Conservation (phyloP, 2,113 vertebrate genomes). For the Trogon melanurus region DNA sequence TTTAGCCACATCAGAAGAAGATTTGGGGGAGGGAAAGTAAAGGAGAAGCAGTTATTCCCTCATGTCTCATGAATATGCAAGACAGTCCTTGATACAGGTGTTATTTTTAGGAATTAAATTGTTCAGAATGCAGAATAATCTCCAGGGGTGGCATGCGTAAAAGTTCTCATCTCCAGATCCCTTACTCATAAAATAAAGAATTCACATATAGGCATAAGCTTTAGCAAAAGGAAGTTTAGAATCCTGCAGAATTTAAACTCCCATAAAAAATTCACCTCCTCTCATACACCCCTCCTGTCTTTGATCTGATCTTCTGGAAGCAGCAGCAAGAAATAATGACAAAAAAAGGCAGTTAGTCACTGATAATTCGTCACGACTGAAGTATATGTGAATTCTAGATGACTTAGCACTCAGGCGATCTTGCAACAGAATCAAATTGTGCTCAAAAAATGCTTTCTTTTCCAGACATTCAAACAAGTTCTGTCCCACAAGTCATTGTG, state of each 20-base stretch:
- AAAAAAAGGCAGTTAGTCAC: neutral
- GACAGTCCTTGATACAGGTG: neutral
- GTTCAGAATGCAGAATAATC: neutral
- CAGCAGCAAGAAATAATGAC: neutral
- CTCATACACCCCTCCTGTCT: neutral
- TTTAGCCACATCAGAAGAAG: neutral
- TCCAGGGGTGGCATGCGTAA: neutral
- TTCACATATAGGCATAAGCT: neutral
- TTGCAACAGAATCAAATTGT: neutral
- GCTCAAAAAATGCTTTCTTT: neutral
- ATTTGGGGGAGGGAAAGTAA: neutral
- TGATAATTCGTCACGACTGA: neutral
- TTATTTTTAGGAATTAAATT: neutral
- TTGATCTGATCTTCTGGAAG: neutral
- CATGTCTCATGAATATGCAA: neutral
- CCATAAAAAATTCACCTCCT: neutral
- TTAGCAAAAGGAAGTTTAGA: neutral
- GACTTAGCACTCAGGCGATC: neutral
- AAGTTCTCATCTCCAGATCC: neutral
- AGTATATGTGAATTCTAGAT: neutral
- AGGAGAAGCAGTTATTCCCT: neutral
- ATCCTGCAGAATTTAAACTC: neutral
- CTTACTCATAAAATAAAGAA: neutral
- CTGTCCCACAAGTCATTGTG: conserved; percentile 51
- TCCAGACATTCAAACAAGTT: neutral